Evolutionary conservation across 2,113 vertebrate species (phyloP).

Genomic region (Oreochromis niloticus): DNA sequence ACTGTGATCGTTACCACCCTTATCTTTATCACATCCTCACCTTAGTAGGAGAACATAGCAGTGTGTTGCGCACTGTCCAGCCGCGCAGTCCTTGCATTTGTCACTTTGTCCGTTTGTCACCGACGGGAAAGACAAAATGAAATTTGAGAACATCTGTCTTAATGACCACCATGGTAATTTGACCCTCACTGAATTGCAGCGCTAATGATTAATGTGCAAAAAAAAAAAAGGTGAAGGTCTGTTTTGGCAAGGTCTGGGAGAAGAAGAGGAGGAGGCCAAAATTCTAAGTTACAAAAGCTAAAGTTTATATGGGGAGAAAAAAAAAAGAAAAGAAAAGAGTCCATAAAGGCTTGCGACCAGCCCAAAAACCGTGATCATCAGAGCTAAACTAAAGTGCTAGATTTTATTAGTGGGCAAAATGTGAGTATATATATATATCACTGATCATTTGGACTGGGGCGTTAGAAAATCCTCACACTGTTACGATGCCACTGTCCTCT

Average conservation of each 20-base stretch:
- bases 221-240: neutral
- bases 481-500: neutral
- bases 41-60: conserved; percentile 73
- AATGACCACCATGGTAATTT: conserved; percentile 31
- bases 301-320: neutral
- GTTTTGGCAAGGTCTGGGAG: conserved; percentile 11
- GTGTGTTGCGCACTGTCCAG: conserved; percentile 71
- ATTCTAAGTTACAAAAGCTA: neutral
- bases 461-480: neutral
- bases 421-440: neutral
- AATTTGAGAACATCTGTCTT: conserved; percentile 66
- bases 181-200: neutral
- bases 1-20: conserved; percentile 66
- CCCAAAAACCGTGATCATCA: neutral
- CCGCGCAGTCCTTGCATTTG: conserved; percentile 72
- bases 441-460: neutral
- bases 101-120: conserved; percentile 65
- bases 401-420: neutral
- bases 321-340: neutral
- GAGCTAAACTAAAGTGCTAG: neutral
- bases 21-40: conserved; percentile 66
- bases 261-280: conserved; percentile 22
- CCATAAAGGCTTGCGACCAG: neutral
- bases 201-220: neutral
- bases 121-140: conserved; percentile 60